These are phyloP conservation scores for Gymnoscopelus braueri DNA, from an alignment of 2,797 vertebrate genomes.

Conservation along the genomic window DNA sequence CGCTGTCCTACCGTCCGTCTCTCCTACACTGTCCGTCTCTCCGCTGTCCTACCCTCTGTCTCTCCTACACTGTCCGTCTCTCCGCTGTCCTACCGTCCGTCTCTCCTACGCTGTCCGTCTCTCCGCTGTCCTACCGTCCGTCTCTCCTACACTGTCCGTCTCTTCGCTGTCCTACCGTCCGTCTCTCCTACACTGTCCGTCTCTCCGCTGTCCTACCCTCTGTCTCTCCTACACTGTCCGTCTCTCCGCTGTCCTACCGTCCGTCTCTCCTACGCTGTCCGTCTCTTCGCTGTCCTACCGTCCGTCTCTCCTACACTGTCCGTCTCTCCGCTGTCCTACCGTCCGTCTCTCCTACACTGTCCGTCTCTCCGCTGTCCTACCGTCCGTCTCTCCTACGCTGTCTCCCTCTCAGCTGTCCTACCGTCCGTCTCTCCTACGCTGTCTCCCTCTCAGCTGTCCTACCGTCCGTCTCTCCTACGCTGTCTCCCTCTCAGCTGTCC, in stretches of 20 bases:
- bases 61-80: background rate
- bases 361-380: background rate
- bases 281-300: background rate
- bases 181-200: background rate
- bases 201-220: background rate
- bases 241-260: background rate
- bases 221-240: background rate
- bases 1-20: background rate
- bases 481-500: background rate
- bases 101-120: background rate
- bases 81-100: background rate
- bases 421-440: background rate
- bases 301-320: background rate
- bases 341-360: background rate
- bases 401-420: background rate
- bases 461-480: background rate
- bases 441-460: background rate
- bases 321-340: background rate
- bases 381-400: background rate
- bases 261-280: background rate
- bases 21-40: background rate
- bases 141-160: background rate
- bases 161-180: background rate
- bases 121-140: background rate
- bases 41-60: background rate